These are phyloP conservation scores for Myzus persicae DNA, from an alignment of 1,140 invertebrate species.

Conservation along the genomic window DNA sequence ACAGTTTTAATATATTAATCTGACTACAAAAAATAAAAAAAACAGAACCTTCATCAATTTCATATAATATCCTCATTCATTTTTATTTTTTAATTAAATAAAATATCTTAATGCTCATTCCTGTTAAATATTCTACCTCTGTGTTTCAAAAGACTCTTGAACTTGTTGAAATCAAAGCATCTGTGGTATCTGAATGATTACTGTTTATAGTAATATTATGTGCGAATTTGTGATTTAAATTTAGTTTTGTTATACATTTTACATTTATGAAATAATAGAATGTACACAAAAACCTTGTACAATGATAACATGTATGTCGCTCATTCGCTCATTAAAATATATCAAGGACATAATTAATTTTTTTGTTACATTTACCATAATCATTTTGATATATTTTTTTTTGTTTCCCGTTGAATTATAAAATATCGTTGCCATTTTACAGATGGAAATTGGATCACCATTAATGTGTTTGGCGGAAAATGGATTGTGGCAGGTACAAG, in stretches of 20 bases:
- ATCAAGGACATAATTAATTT: neutral
- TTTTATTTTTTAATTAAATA: neutral
- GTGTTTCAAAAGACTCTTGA: neutral
- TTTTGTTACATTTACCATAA: neutral
- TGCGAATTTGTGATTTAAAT: neutral
- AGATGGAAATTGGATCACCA: conserved; percentile 74
- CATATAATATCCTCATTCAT: neutral
- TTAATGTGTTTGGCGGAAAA: conserved; percentile 71
- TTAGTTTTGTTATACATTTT: neutral
- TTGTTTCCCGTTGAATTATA: neutral
- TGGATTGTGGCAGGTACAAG: conserved; percentile 71
- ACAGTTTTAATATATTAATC: no score
- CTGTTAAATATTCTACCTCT: no score
- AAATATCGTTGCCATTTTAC: conserved; percentile 62
- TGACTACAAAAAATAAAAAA: neutral
- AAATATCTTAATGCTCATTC: no score
- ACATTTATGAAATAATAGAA: neutral
- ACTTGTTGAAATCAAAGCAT: neutral
- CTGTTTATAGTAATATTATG: neutral
- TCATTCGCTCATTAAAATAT: neutral
- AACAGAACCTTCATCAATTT: neutral
- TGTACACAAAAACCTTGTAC: neutral
- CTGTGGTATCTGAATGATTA: neutral
- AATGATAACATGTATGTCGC: neutral
- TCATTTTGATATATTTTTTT: conserved; percentile 3